These are phyloP conservation scores for Microplitis demolitor DNA, from an alignment of 1,140 invertebrate species.

Conservation along the genomic window DNA sequence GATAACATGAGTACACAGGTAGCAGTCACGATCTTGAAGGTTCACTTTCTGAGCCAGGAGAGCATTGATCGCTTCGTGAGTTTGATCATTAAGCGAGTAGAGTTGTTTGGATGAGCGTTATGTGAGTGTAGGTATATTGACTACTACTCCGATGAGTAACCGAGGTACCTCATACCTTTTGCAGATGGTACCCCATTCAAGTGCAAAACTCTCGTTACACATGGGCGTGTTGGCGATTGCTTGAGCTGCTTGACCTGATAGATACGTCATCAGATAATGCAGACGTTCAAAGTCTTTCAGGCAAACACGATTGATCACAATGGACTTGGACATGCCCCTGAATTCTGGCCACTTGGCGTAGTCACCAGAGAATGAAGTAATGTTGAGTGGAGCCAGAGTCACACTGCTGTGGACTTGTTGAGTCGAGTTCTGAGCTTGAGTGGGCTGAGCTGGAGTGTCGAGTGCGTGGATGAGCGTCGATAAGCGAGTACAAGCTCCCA, in stretches of 20 bases:
- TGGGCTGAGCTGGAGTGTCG: no score
- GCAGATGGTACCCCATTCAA: background rate
- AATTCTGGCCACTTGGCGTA: slow-evolving; percentile 9
- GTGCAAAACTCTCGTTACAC: background rate
- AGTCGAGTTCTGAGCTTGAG: no score
- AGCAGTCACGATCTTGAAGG: no score
- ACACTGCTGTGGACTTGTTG: no score
- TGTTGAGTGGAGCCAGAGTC: background rate
- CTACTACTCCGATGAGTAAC: background rate
- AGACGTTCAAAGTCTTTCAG: background rate
- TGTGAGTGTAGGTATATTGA: background rate
- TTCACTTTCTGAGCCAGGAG: background rate
- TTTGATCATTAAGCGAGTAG: background rate
- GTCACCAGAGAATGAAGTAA: slow-evolving; percentile 16
- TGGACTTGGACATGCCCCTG: background rate
- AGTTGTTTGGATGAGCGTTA: background rate
- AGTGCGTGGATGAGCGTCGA: no score
- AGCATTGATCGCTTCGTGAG: background rate
- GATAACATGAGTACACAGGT: no score
- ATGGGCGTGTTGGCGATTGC: background rate
- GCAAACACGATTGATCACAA: background rate
- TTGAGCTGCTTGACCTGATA: background rate
- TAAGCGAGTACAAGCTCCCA: no score
- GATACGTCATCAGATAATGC: background rate
- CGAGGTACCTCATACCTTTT: background rate